A percentile compares a stretch with the other conserved stretches of the same genome.
phyloP scores from a whole-genome alignment of 2,797 vertebrate species.

The Emydoidea blandingii region DNA sequence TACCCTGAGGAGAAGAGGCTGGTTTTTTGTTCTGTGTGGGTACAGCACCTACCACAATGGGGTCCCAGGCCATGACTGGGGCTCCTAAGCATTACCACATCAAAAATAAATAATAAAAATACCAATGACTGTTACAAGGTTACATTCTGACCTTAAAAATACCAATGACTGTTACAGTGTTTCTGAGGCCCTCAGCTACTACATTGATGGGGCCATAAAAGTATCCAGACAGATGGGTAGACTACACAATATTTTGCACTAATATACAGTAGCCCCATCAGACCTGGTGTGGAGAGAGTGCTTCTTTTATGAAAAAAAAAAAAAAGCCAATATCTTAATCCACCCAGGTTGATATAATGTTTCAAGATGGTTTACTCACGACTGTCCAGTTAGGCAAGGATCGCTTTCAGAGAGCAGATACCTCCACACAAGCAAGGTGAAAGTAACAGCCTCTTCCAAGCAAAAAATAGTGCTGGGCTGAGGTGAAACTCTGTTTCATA shows the following conservation, averaged over 20 bases:
- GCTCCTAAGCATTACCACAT: background rate
- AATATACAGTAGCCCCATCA: background rate
- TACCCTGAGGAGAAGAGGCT: background rate
- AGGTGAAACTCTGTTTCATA: background rate
- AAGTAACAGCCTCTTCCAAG: background rate
- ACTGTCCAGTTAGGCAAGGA: background rate
- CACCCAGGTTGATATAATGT: background rate
- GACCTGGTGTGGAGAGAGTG: fast-evolving
- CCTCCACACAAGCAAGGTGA: background rate
- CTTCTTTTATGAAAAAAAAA: background rate
- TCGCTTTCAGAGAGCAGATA: background rate
- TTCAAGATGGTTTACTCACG: background rate
- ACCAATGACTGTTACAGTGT: fast-evolving
- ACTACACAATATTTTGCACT: background rate
- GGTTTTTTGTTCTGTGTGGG: background rate
- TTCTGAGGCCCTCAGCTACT: fast-evolving
- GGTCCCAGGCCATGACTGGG: fast-evolving
- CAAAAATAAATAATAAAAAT: background rate
- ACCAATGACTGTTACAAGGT: fast-evolving
- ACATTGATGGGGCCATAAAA: fast-evolving
- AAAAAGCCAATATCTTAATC: background rate
- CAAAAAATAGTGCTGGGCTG: background rate
- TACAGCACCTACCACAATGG: fast-evolving
- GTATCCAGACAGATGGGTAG: background rate
- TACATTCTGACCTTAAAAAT: fast-evolving